Evolutionary conservation across 2,797 vertebrate species (phyloP).

Genomic region (Crocodylus rhombifer): DNA sequence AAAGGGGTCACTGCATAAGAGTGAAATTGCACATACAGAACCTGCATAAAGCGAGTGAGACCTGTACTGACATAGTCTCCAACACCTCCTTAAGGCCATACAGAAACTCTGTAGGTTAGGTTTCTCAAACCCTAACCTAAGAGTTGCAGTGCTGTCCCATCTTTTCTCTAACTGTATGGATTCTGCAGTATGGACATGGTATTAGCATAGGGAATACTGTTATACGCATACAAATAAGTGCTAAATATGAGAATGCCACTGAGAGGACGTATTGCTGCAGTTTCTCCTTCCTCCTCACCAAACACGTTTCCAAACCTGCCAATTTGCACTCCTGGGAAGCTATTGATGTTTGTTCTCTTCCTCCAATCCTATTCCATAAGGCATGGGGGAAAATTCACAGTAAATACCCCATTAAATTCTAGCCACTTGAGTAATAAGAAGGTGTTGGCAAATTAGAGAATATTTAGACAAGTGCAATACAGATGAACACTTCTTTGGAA

Average conservation of each 20-base stretch:
- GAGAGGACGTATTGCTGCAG: conserved; percentile 29
- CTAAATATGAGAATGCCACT: conserved; percentile 52
- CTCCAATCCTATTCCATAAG: background rate
- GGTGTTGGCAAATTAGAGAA: background rate
- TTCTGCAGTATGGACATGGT: conserved; percentile 39
- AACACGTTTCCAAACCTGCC: background rate
- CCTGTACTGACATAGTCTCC: too few relatives aligned
- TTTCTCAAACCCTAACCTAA: background rate
- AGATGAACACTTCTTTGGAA: background rate
- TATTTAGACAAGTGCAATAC: background rate
- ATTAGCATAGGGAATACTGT: conserved; percentile 32
- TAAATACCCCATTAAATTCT: background rate
- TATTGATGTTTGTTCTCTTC: background rate
- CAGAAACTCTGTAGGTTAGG: background rate
- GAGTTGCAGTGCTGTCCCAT: conserved; percentile 24
- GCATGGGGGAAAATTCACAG: background rate
- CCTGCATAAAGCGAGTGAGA: too few relatives aligned
- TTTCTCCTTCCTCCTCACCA: background rate
- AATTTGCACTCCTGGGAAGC: conserved; percentile 10
- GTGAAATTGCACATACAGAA: too few relatives aligned
- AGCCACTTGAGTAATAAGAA: background rate
- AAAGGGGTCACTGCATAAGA: too few relatives aligned
- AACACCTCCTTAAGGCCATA: background rate
- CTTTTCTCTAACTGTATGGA: background rate
- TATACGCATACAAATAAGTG: conserved; percentile 50